Evolutionary conservation across 2,113 vertebrate genomes (phyloP), one percentile per base, ranked within the genome.

Genomic region (Bolborhynchus lineola): DNA sequence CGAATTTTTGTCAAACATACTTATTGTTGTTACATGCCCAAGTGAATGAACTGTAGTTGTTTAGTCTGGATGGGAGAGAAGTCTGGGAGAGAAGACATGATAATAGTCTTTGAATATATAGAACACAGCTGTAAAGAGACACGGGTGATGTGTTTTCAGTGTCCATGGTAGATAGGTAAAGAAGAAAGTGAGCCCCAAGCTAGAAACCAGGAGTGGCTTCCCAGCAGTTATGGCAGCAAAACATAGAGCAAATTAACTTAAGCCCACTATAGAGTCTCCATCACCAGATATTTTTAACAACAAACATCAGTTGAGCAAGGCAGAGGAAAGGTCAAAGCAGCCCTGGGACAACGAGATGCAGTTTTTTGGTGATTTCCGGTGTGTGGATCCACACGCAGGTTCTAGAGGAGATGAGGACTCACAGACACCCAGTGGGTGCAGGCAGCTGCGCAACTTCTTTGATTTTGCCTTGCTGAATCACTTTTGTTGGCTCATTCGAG

Each of bases 21-120:
- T 77, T 79, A 4, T 86, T 92, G 80, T 90, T 97, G 80, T 93
- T 96, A 37, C 49, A 70, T 0, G 13, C 78, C 82, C 5, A 14
- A 85, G 82, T 77, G 78, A 92, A 82, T 26, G 62, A 92, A 47
- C 69, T 84, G 39, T 2, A 2, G 52, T 89, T 95, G 89, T 93
- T 96, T 91, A 95, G 95, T 95, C 96, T 95, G 65, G 47, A n/a
- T 71, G 35, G 47, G 69, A 81, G 50, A 68, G 80, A 77, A 62
- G 24, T 74, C 49, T 35, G 21, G 67, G 70, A 79, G 46, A 88
- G 59, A 95, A 62, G 64, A 88, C 57, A 79, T 10, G 60, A 89
- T 79, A 71, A 86, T 77, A 14, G 26, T 21, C 65, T 75, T 86
- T 69, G 64, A 71, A 71, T 31, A 71, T 47, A 74, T 86, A 70